phyloP scores from a whole-genome alignment of 2,888 invertebrate species.

The Drosophila flavopinicola region DNA sequence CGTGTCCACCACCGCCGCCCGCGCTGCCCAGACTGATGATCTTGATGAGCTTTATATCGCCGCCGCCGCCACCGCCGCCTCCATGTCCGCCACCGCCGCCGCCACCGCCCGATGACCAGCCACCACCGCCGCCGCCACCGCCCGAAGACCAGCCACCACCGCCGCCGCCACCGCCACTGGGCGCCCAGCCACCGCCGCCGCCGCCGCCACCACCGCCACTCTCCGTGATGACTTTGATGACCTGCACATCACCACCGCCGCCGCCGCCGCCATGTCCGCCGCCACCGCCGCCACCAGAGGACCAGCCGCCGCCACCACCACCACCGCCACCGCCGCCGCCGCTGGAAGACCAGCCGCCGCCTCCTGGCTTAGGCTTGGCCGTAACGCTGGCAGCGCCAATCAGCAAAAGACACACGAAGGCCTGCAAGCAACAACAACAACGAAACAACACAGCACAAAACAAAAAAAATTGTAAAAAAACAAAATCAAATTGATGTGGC shows the following conservation, averaged over 20 bases:
- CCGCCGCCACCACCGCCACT: slow-evolving; percentile 65
- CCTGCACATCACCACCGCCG: slow-evolving; percentile 57
- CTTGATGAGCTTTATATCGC: slow-evolving; percentile 40
- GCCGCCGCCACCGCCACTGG: slow-evolving; percentile 62
- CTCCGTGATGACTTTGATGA: slow-evolving; percentile 59
- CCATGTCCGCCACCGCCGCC: slow-evolving; percentile 52
- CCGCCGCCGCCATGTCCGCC: slow-evolving; percentile 66
- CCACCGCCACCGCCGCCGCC: slow-evolving; percentile 65
- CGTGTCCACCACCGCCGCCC: slow-evolving; percentile 49
- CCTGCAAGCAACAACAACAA: slow-evolving; percentile 55
- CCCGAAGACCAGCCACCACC: slow-evolving; percentile 52
- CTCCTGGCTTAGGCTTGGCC: slow-evolving; percentile 80
- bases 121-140: slow-evolving; percentile 58
- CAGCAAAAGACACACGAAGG: slow-evolving; percentile 81
- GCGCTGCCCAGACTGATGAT: slow-evolving; percentile 42
- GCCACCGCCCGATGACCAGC: slow-evolving; percentile 54
- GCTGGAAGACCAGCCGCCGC: slow-evolving; percentile 70
- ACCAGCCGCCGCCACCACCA: slow-evolving; percentile 67
- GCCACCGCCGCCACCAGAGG: slow-evolving; percentile 55
- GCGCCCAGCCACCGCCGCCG: slow-evolving; percentile 48
- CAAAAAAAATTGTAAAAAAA: slow-evolving; percentile 3
- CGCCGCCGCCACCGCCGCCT: slow-evolving; percentile 41
- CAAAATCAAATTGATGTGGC: background rate
- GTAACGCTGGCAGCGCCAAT: slow-evolving; percentile 81
- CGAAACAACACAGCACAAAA: slow-evolving; percentile 2